A percentile compares a stretch with the other conserved stretches of the same genome.
These are phyloP conservation scores for Xanthia icteritia DNA, from an alignment of 2,888 invertebrate species.

Conservation along the genomic window DNA sequence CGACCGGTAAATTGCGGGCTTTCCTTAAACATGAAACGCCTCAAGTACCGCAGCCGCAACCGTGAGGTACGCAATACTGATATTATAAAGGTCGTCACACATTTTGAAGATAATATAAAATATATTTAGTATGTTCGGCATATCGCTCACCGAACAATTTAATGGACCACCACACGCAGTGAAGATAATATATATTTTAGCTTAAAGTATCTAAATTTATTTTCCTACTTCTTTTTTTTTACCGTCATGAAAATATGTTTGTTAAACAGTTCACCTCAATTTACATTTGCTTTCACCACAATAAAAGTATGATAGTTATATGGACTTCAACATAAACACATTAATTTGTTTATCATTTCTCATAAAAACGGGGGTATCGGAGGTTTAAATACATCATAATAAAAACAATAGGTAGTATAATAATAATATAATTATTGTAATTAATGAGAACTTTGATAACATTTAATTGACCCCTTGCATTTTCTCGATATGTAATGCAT, in stretches of 20 bases:
- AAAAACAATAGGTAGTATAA: slow-evolving; percentile 24
- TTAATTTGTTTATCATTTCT: slow-evolving; percentile 44
- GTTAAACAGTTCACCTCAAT: not conserved
- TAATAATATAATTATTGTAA: slow-evolving; percentile 14
- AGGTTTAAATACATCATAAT: slow-evolving; percentile 32
- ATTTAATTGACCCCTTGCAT: not conserved
- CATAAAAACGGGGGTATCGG: slow-evolving; percentile 34
- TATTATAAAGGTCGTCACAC: no score
- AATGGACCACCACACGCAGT: no score
- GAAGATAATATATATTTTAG: no score
- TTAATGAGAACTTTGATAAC: slow-evolving; percentile 24
- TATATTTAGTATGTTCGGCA: no score
- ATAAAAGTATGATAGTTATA: not conserved
- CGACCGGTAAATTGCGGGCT: not conserved
- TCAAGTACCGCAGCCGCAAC: not conserved
- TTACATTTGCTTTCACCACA: not conserved
- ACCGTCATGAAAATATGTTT: no score
- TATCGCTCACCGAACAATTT: no score
- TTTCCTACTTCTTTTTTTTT: no score
- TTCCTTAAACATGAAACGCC: not conserved
- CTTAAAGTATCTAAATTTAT: no score
- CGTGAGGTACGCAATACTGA: no score
- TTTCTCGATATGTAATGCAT: no score
- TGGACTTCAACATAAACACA: slow-evolving; percentile 46
- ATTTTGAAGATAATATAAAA: no score